A percentile compares a stretch with the other conserved stretches of the same genome.
Conservation (phyloP, 2,888 invertebrate genomes). For the Drosophila infuscata region DNA sequence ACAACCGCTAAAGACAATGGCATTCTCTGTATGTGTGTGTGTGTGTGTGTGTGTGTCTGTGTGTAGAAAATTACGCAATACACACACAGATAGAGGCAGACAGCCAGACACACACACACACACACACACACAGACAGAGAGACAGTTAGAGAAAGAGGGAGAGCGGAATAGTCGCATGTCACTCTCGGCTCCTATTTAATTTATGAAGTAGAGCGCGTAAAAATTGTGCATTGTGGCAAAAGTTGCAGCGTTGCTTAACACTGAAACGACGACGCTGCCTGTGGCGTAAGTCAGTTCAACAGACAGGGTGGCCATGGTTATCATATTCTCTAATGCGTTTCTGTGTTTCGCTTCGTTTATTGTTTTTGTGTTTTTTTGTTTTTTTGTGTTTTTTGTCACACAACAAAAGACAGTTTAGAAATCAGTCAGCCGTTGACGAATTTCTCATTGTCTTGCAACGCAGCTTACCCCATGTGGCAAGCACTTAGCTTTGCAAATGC, state of each 20-base stretch:
- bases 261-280: slow-evolving; percentile 15
- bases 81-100: slow-evolving; percentile 10
- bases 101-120: slow-evolving; percentile 11
- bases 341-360: slow-evolving; percentile 5
- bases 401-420: slow-evolving; percentile 76
- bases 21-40: slow-evolving; percentile 23
- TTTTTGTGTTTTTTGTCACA: slow-evolving; percentile 6
- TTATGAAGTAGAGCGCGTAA: slow-evolving; percentile 83
- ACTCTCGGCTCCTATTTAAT: slow-evolving; percentile 75
- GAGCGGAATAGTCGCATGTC: slow-evolving; percentile 43
- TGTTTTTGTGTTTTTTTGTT: neutral
- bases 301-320: slow-evolving; percentile 44
- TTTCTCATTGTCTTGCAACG: slow-evolving; percentile 42
- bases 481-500: slow-evolving; percentile 31
- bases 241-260: slow-evolving; percentile 53
- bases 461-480: slow-evolving; percentile 37
- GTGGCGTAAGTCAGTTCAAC: slow-evolving; percentile 1
- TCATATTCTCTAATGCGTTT: slow-evolving; percentile 69
- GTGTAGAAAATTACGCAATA: slow-evolving; percentile 50
- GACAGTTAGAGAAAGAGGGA: too few relatives aligned
- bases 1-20: slow-evolving; percentile 75
- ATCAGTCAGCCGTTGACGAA: slow-evolving; percentile 53
- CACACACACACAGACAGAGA: slow-evolving; percentile 10
- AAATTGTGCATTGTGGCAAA: slow-evolving; percentile 79
- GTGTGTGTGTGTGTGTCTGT: slow-evolving; percentile 15